These are phyloP conservation scores for Gallinago jamesoni DNA, from an alignment of 2,113 vertebrate genomes.

Conservation along the genomic window DNA sequence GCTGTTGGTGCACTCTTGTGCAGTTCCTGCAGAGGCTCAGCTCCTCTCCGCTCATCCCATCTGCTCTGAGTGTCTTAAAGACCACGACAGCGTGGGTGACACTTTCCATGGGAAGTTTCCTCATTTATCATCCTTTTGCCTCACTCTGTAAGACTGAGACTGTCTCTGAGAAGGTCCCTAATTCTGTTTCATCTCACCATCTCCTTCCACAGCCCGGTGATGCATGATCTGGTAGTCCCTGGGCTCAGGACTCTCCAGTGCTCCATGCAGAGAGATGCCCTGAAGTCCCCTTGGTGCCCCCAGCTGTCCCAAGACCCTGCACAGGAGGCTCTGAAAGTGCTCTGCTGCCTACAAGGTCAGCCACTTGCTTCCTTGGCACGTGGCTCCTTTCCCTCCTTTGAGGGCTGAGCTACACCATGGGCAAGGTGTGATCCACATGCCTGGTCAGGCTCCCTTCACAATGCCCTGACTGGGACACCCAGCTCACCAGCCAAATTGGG, in stretches of 20 bases:
- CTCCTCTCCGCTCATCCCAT: background rate
- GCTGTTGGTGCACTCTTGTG: rapidly evolving
- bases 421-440: background rate
- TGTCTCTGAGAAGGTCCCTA: background rate
- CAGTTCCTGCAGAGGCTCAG: background rate
- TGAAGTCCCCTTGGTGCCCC: background rate
- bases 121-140: background rate
- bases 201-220: background rate
- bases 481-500: background rate
- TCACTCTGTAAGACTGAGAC: background rate
- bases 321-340: background rate
- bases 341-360: background rate
- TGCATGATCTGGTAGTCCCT: background rate
- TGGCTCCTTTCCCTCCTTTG: background rate
- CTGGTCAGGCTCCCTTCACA: background rate
- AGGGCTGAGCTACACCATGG: background rate
- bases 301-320: background rate
- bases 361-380: background rate
- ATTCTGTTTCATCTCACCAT: background rate
- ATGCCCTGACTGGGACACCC: background rate
- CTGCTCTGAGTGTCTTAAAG: background rate
- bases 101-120: background rate
- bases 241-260: background rate
- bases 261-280: background rate
- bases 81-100: background rate